phyloP scores from a whole-genome alignment of 2,113 vertebrate species.

The Alexandromys fortis region DNA sequence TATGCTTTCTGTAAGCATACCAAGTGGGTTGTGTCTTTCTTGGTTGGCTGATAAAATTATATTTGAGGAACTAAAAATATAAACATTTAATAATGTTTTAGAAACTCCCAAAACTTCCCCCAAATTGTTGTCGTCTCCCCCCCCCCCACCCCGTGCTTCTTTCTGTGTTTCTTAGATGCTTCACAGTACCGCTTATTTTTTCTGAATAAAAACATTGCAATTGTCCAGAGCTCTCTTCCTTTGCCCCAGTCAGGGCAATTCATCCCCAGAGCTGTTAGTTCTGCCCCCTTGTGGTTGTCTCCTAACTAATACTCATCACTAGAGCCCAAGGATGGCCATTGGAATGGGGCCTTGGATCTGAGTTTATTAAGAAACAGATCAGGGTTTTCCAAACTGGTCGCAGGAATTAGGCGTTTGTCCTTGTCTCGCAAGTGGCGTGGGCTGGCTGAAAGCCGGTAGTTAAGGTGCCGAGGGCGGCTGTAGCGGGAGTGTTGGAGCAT shows the following conservation, averaged over 20 bases:
- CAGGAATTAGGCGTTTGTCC: no score
- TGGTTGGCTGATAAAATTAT: not conserved
- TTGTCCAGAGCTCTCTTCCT: not conserved
- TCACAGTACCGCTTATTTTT: not conserved
- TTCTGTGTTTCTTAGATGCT: not conserved
- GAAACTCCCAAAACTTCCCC: not conserved
- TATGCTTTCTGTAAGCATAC: not conserved
- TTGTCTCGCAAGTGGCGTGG: no score
- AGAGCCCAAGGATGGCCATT: not conserved
- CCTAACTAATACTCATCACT: not conserved
- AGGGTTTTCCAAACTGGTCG: no score
- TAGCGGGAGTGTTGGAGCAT: no score
- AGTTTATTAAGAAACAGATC: not conserved
- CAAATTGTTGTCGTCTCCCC: not conserved
- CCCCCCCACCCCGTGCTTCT: no score
- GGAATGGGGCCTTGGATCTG: not conserved
- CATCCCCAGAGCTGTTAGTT: not conserved
- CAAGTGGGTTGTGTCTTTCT: not conserved
- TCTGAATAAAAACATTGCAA: not conserved
- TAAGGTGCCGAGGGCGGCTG: no score
- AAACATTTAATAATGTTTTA: not conserved
- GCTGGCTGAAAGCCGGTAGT: no score
- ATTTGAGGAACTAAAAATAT: not conserved
- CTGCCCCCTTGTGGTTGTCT: conserved; percentile 68
- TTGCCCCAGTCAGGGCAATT: not conserved